Percentiles rank a stretch among this genome's conserved stretches.
phyloP scores from a whole-genome alignment of 2,797 vertebrate genomes.

The Artibeus lituratus region DNA sequence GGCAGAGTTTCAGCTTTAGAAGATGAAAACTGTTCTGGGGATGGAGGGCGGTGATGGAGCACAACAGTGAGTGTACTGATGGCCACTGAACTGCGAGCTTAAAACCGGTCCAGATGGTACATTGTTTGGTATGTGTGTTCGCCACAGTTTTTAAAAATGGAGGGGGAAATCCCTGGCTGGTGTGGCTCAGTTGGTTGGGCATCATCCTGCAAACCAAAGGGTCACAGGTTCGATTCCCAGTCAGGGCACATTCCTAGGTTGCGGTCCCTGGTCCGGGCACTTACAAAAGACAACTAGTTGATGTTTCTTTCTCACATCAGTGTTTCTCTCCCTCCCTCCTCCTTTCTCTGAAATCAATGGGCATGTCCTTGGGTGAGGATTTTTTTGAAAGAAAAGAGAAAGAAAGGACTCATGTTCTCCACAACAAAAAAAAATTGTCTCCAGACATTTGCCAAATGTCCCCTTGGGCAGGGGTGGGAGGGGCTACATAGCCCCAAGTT shows the following conservation, averaged over 20 bases:
- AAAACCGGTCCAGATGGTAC: neutral
- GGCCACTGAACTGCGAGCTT: neutral
- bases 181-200: neutral
- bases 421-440: neutral
- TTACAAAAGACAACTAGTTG: neutral
- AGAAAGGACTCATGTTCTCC: neutral
- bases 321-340: neutral
- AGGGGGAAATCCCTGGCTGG: neutral
- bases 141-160: neutral
- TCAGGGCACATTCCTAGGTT: neutral
- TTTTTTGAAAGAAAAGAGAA: neutral
- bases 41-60: neutral
- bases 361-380: neutral
- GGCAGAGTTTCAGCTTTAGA: neutral
- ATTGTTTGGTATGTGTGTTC: neutral
- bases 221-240: neutral
- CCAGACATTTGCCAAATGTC: neutral
- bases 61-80: neutral
- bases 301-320: neutral
- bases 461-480: too few relatives aligned
- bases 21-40: neutral
- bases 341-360: neutral
- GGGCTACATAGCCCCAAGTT: too few relatives aligned
- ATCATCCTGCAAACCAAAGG: neutral
- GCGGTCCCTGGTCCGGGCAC: neutral